Evolutionary conservation across 2,888 invertebrate species (phyloP).

Genomic region (Salpingus planirostris): DNA sequence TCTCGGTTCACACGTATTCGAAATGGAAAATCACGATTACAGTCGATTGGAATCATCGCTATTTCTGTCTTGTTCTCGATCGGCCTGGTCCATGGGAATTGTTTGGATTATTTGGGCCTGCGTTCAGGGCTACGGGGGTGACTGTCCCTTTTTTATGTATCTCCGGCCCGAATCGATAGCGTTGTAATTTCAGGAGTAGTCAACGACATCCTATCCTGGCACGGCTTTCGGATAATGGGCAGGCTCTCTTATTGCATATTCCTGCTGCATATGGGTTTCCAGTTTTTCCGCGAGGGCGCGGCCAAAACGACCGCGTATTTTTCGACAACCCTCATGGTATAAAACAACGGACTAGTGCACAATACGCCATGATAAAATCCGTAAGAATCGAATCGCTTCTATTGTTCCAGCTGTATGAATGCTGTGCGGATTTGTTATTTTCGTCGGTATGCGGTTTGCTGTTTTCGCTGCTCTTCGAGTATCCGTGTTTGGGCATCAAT

Average conservation of each 20-base stretch:
- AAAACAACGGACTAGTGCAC: too few species aligned
- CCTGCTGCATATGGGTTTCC: slow-evolving; percentile 19
- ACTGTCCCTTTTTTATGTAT: slow-evolving; percentile 5
- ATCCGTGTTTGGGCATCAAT: too few species aligned
- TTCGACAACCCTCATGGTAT: too few species aligned
- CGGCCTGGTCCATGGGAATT: slow-evolving; percentile 43
- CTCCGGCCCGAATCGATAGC: slow-evolving; percentile 1
- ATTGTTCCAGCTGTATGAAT: too few species aligned
- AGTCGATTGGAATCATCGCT: slow-evolving; percentile 37
- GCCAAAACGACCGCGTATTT: slow-evolving; percentile 18
- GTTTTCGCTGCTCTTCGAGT: too few species aligned
- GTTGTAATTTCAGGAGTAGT: slow-evolving; percentile 16
- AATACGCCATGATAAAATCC: too few species aligned
- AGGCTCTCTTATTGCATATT: slow-evolving; percentile 17
- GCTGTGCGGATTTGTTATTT: too few species aligned
- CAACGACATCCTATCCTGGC: slow-evolving; percentile 17
- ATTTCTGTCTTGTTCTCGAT: slow-evolving; percentile 40
- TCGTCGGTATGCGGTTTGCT: too few species aligned
- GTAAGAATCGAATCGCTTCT: too few species aligned
- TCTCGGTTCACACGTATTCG: slow-evolving; percentile 30
- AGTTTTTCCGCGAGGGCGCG: slow-evolving; percentile 16
- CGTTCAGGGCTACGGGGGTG: slow-evolving; percentile 9
- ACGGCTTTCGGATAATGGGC: slow-evolving; percentile 18
- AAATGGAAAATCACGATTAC: slow-evolving; percentile 31
- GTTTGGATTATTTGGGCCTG: slow-evolving; percentile 43